Percentiles rank a stretch among this genome's conserved stretches.
phyloP scores from a whole-genome alignment of 2,113 vertebrate genomes.

The Myiozetetes cayanensis region DNA sequence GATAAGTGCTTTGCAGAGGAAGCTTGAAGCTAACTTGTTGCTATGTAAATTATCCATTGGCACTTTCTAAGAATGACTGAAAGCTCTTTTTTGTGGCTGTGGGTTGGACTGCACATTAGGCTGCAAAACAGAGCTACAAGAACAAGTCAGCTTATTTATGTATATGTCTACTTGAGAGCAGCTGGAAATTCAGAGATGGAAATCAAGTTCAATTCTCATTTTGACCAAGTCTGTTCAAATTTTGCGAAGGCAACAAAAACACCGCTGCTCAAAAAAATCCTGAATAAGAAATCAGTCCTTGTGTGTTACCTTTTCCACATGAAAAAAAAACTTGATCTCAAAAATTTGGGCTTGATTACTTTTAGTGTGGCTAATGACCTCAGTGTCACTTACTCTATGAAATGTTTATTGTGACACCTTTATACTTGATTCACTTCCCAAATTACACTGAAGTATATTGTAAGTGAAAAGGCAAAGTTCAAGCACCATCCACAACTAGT shows the following conservation, averaged over 20 bases:
- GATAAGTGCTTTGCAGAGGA: not conserved
- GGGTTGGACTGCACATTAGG: not conserved
- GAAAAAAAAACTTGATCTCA: not conserved
- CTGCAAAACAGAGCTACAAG: not conserved
- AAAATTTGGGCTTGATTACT: not conserved
- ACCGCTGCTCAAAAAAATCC: fast-evolving
- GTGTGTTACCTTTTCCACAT: not conserved
- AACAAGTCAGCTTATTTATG: not conserved
- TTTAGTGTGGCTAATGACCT: not conserved
- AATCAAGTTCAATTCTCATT: not conserved
- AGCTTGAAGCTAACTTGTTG: not conserved
- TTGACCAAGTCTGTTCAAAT: not conserved
- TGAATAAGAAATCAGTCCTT: not conserved
- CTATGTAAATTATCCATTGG: not conserved
- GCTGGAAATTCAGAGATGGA: not conserved
- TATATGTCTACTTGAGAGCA: not conserved
- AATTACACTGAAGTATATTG: not conserved
- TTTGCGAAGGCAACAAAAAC: not conserved
- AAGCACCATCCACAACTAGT: not conserved
- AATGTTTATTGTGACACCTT: not conserved
- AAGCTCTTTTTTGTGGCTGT: not conserved
- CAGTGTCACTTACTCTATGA: not conserved
- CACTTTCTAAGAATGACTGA: not conserved
- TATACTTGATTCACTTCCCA: not conserved
- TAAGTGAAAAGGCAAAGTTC: not conserved